Evolutionary conservation across 2,797 vertebrate species (phyloP), one percentile per base, ranked within the genome.

Genomic region (Trichosurus vulpecula): DNA sequence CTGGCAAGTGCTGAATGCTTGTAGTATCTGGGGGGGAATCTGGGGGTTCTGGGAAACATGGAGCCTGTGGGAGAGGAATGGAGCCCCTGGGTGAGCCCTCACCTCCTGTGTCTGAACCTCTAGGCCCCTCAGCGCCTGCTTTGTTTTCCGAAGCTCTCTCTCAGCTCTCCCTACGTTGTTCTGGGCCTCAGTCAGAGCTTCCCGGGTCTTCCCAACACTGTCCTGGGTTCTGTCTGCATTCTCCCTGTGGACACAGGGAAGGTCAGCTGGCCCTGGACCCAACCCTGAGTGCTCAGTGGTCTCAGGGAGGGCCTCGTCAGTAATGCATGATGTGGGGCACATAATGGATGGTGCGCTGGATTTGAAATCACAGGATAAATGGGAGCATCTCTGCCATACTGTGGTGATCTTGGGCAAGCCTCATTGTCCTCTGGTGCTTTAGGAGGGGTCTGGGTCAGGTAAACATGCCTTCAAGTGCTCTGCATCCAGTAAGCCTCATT

Each of bases 141-240:
- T 95, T 27, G 99, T 98, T 0, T 97, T 97, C n/a, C 91, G 93
- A 95, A 99, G 98, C 3, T 98, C 98, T 0, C 90, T 96, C 61
- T 97, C 97, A 0, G 99, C 99, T 0, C 98, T 97, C 0, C 97
- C 93, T 0, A 98, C 97, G 58, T 99, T 98, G 31, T 95, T 94
- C 95, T 94, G 98, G 0, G 98, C 98, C 3, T 91, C 95, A 2
- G 98, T 97, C 96, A 99, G 91, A 0, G 97, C 98, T 56, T 90
- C 95, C 91, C 98, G 99, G 0, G 99, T 99, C 10, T 93, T 97
- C 0, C 0, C 97, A 47, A 98, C 97, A 6, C 94, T 96, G 2
- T 98, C 98, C 94, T 98, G 98, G 94, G 99, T 98, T 0, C 92
- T 97, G 90, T 99, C 98, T 1, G 99, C 99, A 94, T 91, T 95